A percentile compares a stretch with the other conserved stretches of the same genome.
Evolutionary conservation across 1,140 invertebrate genomes (phyloP).

Genomic region (Triops cancriformis): DNA sequence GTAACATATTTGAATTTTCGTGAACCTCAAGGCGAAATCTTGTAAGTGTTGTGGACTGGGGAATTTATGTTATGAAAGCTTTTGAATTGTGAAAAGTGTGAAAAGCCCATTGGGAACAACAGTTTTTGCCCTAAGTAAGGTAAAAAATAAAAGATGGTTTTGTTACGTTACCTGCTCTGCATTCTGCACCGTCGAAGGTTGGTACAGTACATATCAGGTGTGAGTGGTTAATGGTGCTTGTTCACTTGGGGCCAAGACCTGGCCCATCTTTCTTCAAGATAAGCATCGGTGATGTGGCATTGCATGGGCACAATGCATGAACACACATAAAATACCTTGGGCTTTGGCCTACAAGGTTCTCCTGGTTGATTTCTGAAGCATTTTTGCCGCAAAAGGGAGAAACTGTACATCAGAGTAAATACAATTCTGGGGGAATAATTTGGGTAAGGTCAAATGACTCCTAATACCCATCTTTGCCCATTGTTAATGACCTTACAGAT

Average conservation of each 20-base stretch:
- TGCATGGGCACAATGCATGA: not conserved
- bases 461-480: not conserved
- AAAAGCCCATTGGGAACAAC: not conserved
- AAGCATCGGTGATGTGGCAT: not conserved
- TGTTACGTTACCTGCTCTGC: not conserved
- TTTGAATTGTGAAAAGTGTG: not conserved
- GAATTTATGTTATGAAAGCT: not conserved
- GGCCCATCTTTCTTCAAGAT: slow-evolving; percentile 6
- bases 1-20: not conserved
- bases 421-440: not conserved
- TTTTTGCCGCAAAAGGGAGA: not conserved
- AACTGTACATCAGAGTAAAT: not conserved
- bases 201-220: not conserved
- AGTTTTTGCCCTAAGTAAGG: too few species aligned
- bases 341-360: not conserved
- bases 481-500: not conserved
- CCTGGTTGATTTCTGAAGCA: not conserved
- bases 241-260: slow-evolving; percentile 6
- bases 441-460: not conserved
- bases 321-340: not conserved
- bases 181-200: not conserved
- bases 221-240: slow-evolving; percentile 9
- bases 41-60: not conserved
- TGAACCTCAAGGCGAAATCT: not conserved
- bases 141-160: not conserved